Base-by-base conservation (phyloP, 2,888 invertebrate species). In the Ernsta delagoae region DNA sequence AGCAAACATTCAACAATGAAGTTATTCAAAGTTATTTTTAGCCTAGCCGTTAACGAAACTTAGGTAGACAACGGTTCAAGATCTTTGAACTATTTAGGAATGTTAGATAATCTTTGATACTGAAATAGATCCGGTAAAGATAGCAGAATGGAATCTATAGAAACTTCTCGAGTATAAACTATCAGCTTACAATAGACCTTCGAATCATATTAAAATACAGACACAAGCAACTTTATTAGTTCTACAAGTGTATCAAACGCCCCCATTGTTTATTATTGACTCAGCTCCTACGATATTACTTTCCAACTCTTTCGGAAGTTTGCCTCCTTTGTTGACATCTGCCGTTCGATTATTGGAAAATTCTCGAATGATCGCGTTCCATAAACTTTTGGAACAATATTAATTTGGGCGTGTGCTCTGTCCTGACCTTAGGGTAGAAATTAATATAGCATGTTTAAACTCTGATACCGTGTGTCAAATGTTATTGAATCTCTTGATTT, bases 291-390 rank as follows among this genome's bases (percentile, higher is more conserved):
- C 78, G 83, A 84, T 86, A 87, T 86, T 87, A 85, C 92, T 93
- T 92, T 87, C 85, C 86, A 93, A 93, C 92, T 93, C 92, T 93
- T 93, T 91, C 90, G 90, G 88, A 92, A 91, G 92, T 92, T 92
- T 91, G 83, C 88, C 81, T 85, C 85, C 88, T 84, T 87, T 91
- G 89, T 92, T 92, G 90, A 92, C 91, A 90, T 89, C 90, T 90
- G 88, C 84, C 83, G 83, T 83, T 84, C 86, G 87, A 89, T 89
- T 88, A 89, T 90, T 89, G 89, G 86, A 86, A 88, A 69, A 87
- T 83, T 84, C 79, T 81, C 80, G 78, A 79, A 77, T 80, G 74
- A 76, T 75, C 72, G 74, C 75, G 82, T 87, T 87, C 82, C 80
- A 81, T 83, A 87, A 83, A 86, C 82, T 85, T 83, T 76, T 79